Percentiles rank a stretch among this genome's conserved stretches.
Conservation (phyloP, 2,888 invertebrate genomes). For the Zootermopsis nevadensis region DNA sequence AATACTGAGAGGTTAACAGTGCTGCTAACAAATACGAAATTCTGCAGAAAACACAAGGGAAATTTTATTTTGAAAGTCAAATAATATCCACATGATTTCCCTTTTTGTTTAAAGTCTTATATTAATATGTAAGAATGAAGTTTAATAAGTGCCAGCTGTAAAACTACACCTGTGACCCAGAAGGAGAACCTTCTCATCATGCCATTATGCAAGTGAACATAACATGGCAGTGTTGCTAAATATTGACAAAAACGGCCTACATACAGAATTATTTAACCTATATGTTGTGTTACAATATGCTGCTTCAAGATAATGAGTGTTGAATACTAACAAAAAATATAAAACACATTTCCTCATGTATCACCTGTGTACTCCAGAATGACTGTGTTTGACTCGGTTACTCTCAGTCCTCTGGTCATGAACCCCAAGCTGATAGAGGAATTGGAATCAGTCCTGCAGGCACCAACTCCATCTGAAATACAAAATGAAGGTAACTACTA, state of each 20-base stretch:
- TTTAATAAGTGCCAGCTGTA: background rate
- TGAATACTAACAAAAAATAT: background rate
- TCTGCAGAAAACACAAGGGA: too few species aligned
- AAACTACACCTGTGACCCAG: too few species aligned
- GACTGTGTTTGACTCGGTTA: background rate
- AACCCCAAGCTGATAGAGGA: background rate
- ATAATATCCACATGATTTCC: too few species aligned
- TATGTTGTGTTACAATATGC: background rate
- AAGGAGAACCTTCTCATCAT: background rate
- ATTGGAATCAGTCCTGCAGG: background rate
- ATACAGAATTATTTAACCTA: background rate
- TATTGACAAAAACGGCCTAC: too few species aligned
- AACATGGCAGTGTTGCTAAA: background rate
- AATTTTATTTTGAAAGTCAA: too few species aligned
- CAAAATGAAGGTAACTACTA: background rate
- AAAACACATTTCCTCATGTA: background rate
- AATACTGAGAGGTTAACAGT: too few species aligned
- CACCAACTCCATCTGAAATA: constrained; percentile 9
- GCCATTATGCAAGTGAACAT: background rate
- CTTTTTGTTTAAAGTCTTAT: background rate
- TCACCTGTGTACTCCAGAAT: constrained; percentile 14
- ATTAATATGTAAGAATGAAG: background rate
- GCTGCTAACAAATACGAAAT: too few species aligned
- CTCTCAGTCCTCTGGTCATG: background rate
- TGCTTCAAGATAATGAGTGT: too few species aligned